Base-by-base conservation (phyloP, 2,797 vertebrate genomes). In the Salmo trutta region DNA sequence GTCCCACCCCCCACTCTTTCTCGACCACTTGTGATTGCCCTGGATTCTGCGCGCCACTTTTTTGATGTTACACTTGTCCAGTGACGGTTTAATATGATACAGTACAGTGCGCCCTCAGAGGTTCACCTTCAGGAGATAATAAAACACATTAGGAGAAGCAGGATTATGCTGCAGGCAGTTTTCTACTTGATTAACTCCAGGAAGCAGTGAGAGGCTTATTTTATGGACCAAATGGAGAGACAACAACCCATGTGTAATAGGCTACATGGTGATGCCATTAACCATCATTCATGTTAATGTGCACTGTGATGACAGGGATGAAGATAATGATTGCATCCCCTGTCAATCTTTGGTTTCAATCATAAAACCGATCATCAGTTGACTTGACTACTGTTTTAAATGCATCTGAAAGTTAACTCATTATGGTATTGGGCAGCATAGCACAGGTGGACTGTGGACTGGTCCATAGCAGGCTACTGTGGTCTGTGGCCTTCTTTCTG, bases 111-210 rank as follows among this genome's bases (percentile, higher is more conserved):
- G 31, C 27, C 15, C 29, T 68, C 66, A 8, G 66, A 31, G 31
- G 14, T 33, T 33, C 27, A 33, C 31, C 31, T 33, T 31, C 66
- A 31, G 17, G 15, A 17, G 31, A 68, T 33, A 33, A 68, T 64
- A 24, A 64, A 27, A 64, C 10, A 64, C 21, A 64, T 64, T 64
- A 64, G 21, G 59, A 64, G 8, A 24, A 27, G 12, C 10, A 47
- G 41, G 7, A 64, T 24, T 64, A 24, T 24, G 66, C 6, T 16
- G 15, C 31, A 36, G 31, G 6, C 66, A 68, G 29, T 68, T 31
- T 68, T 31, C 66, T 68, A 33, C 66, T 31, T 33, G 66, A 68
- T 68, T 68, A 36, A 33, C 66, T 68, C 27, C 27, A 68, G 29
- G 17, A 29, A 68, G 31, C 17, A 68, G 15, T 31, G 66, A 33